Conservation (phyloP, 2,888 invertebrate species). For the Chymomyza procnemis region DNA sequence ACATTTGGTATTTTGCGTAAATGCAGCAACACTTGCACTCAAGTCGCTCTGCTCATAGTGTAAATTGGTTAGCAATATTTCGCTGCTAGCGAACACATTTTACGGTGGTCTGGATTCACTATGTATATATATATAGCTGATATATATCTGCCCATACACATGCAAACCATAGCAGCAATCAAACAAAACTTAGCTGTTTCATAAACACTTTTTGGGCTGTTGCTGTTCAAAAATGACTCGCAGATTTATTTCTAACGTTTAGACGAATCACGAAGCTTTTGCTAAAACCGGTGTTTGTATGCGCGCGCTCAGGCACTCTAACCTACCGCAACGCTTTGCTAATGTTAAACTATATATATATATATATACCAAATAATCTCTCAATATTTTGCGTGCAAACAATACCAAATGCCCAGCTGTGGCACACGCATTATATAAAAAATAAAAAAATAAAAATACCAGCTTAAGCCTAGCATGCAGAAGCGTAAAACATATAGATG, state of each 20-base stretch:
- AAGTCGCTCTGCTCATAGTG: background rate
- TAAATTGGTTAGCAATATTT: background rate
- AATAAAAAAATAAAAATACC: background rate
- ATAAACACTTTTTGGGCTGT: too few relatives aligned
- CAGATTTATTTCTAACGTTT: background rate
- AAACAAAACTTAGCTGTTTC: background rate
- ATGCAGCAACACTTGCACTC: too few relatives aligned
- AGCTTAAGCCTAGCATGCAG: too few relatives aligned
- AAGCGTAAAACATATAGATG: too few relatives aligned
- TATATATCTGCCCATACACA: background rate
- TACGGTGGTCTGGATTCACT: slow-evolving; percentile 1
- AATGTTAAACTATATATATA: background rate
- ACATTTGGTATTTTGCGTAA: background rate
- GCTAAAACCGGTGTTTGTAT: background rate
- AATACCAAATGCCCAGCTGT: too few relatives aligned
- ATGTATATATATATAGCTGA: slow-evolving; percentile 1
- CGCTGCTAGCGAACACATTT: background rate
- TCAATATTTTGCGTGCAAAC: too few relatives aligned
- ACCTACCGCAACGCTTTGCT: background rate
- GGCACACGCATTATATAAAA: background rate
- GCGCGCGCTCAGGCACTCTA: background rate
- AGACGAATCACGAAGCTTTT: background rate
- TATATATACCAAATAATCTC: too few relatives aligned
- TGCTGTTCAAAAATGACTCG: too few relatives aligned
- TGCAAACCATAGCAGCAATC: background rate